Conservation (phyloP, 2,797 vertebrate species). For the Nyctalus aviator region DNA sequence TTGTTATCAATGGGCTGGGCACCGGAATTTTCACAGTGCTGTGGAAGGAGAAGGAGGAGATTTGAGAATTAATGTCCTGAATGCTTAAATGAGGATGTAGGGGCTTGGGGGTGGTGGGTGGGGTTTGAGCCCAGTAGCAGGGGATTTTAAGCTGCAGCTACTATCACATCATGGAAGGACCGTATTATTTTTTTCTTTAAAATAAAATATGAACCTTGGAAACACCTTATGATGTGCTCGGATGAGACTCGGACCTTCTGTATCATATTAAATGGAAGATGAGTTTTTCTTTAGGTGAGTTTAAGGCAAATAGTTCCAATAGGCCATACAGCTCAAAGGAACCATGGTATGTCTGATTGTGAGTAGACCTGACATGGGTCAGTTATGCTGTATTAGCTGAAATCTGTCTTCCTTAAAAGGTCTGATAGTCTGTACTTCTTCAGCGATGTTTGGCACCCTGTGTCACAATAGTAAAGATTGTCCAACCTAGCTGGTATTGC, state of each 20-base stretch:
- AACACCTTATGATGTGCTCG: constrained; percentile 23
- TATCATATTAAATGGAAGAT: constrained; percentile 35
- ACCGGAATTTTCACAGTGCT: not conserved
- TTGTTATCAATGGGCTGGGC: not conserved
- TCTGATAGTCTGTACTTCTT: not conserved
- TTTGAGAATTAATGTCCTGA: not conserved
- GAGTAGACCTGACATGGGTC: not conserved
- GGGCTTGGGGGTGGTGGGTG: too few relatives aligned
- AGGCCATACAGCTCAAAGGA: not conserved
- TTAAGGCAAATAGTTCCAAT: not conserved
- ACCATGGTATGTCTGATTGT: not conserved
- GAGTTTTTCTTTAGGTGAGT: constrained; percentile 5
- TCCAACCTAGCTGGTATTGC: not conserved
- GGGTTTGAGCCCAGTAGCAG: not conserved
- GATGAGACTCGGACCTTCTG: constrained; percentile 38
- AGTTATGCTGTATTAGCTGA: not conserved
- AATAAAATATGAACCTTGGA: constrained; percentile 57
- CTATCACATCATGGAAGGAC: not conserved
- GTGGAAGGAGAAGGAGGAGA: not conserved
- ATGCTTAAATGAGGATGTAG: not conserved
- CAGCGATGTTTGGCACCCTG: not conserved
- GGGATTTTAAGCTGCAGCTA: not conserved
- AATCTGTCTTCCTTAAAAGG: not conserved
- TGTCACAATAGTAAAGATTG: not conserved
- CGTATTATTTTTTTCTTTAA: constrained; percentile 24